Evolutionary conservation across 1,140 invertebrate species (phyloP), one percentile per base, ranked within the genome.

Genomic region (Vanessa tameamea): DNA sequence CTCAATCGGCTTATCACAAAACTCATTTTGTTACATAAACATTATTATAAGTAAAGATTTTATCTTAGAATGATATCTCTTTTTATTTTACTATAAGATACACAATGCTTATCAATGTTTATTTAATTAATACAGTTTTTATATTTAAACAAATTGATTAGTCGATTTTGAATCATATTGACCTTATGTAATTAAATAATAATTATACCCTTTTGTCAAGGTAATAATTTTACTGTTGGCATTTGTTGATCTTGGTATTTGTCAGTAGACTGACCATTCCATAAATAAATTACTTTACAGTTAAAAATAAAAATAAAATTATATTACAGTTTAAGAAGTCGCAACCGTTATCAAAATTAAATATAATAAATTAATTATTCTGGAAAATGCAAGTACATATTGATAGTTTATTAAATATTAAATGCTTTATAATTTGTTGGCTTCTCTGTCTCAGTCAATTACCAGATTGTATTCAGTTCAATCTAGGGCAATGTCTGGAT

Each of bases 21-120:
- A n/a, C 26, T 14, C 16, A 50, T 57, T 57, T 47, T 68, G 51
- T 57, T 68, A 68, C 53, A 47, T 61, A 61, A 61, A 31, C 23
- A 59, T 13, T 26, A 26, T 59, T 26, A 59, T 59, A 59, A 59
- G 20, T 4, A 59, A 31, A 59, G 55, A 59, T 59, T 51, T 59
- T 26, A 59, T 59, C 20, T 23, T 26, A 26, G 55, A 13, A n/a
- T 6, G 2, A 13, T 26, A 59, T 23, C 20, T 59, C 9, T 3
- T 31, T 31, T 9, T 53, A 16, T 53, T n/a, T 53, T 59, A 59
- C 23, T 59, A 59, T 53, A n/a, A 59, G 55, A 26, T 26, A 26
- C 55, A 59, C 2, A 59, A 59, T 59, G 13, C 55, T 59, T 59
- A 59, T 59, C 55, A 59, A 2, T 26, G 23, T 59, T 59, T 59